Evolutionary conservation across 2,113 vertebrate genomes (phyloP).

Genomic region (Macheiramphus alcinus): DNA sequence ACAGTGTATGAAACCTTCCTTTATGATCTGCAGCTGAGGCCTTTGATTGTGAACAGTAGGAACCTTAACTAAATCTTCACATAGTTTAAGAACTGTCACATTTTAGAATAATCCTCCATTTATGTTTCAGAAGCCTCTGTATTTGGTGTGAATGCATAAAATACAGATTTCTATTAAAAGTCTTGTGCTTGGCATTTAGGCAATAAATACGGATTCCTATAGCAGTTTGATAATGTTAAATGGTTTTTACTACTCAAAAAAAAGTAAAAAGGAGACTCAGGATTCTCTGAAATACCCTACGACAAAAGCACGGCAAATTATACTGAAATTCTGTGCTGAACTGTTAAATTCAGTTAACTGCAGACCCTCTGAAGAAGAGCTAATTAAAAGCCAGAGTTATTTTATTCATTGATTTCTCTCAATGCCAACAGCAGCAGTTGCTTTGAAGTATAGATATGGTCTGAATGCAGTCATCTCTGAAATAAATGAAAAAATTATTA

Average conservation of each 20-base stretch:
- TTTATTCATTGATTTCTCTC: conserved; percentile 13
- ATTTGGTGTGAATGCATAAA: conserved; percentile 19
- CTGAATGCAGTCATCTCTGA: not conserved
- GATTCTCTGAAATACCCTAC: not conserved
- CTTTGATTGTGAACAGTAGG: conserved; percentile 60
- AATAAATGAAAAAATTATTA: not conserved
- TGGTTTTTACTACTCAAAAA: not conserved
- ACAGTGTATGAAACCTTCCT: not conserved
- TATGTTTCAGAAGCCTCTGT: conserved; percentile 11
- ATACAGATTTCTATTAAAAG: not conserved
- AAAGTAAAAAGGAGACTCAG: not conserved
- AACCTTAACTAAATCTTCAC: conserved; percentile 30
- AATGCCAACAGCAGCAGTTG: not conserved
- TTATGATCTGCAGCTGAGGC: conserved; percentile 51
- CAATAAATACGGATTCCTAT: not conserved
- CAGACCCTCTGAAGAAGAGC: not conserved
- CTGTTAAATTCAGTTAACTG: not conserved
- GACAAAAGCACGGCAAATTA: not conserved
- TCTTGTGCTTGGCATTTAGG: not conserved
- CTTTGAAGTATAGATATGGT: conserved; percentile 34
- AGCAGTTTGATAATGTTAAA: not conserved
- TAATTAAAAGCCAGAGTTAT: conserved; percentile 20
- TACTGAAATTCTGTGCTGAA: not conserved
- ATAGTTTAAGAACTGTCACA: conserved; percentile 1
- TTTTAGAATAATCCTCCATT: conserved; percentile 46